Base-by-base conservation (phyloP, 2,888 invertebrate species). In the Melipona bicolor region DNA sequence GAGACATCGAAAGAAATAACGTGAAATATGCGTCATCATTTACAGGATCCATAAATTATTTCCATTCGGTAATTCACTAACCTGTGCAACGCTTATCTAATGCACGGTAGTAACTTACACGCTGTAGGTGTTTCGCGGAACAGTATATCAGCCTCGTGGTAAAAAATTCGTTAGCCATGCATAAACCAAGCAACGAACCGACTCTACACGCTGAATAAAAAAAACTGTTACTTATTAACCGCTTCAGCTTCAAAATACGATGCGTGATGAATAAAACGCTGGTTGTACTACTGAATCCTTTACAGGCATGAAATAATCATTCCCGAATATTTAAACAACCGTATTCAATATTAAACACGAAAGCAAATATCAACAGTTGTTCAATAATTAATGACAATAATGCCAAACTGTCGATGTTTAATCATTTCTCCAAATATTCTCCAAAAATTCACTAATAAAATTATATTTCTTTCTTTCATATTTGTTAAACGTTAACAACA, bases 121-220 rank as follows among this genome's bases (percentile, higher is more conserved):
- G 15, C 32, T 21, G 27, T 69, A 36, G 62, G 54, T 36, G 32
- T 56, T 79, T 56, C 11, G 24, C 50, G 2, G 24, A n/a, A 32
- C 68, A 17, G 64, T 79, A 64, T 64, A 79, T 79, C 79, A 79
- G 68, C 24, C 69, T 69, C 77, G 70, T 24, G 69, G 79, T 70
- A 79, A 78, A 79, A 79, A 79, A 70, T 56, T 79, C 49, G 79
- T 70, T 79, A 27, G 54, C 56, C 64, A 27, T 69, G 69, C 69
- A 64, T n/a, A 56, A 70, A 70, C 62, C 62, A 27, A 77, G 62
- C 50, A 36, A 15, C 11, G 24, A 36, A 62, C 17, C 19, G n/a
- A 61, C 50, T 77, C 52, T 32, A 59, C 52, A 52, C 15, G 9
- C 24, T 19, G 69, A 62, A 21, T 36, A 32, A 56, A 54, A 27